Conservation (phyloP, 1,140 invertebrate genomes). For the Radopholus similis region DNA sequence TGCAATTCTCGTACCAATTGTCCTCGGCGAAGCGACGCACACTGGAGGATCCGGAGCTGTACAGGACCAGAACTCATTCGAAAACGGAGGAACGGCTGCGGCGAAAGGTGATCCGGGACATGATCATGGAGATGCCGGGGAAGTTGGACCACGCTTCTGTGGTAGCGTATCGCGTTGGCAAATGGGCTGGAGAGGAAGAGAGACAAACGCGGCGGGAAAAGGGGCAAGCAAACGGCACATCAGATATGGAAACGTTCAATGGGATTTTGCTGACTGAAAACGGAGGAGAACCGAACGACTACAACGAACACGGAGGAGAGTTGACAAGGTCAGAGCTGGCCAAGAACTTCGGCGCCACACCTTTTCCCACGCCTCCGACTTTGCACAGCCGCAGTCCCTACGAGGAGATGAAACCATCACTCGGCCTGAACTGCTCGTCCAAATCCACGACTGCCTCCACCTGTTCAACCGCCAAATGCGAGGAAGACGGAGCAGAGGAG, state of each 20-base stretch:
- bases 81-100: constrained; percentile 69
- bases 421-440: too few relatives aligned
- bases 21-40: constrained; percentile 73
- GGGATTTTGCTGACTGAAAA: too few relatives aligned
- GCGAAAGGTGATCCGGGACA: constrained; percentile 71
- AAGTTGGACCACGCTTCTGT: constrained; percentile 86
- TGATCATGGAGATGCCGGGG: constrained; percentile 75
- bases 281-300: background rate
- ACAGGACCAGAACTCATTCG: constrained; percentile 65
- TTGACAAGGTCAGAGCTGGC: background rate
- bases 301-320: background rate
- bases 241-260: too few relatives aligned
- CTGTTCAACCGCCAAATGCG: too few relatives aligned
- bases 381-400: too few relatives aligned
- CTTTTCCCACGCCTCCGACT: background rate
- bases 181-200: background rate
- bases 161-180: constrained; percentile 72
- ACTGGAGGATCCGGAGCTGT: constrained; percentile 76
- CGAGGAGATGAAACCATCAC: too few relatives aligned
- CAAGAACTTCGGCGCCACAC: background rate
- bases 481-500: background rate
- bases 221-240: background rate
- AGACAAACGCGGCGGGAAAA: background rate
- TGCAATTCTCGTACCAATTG: constrained; percentile 70
- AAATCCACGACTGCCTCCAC: too few relatives aligned